Evolutionary conservation across 2,888 invertebrate species (phyloP).

Genomic region (Peribatodes rhomboidaria): DNA sequence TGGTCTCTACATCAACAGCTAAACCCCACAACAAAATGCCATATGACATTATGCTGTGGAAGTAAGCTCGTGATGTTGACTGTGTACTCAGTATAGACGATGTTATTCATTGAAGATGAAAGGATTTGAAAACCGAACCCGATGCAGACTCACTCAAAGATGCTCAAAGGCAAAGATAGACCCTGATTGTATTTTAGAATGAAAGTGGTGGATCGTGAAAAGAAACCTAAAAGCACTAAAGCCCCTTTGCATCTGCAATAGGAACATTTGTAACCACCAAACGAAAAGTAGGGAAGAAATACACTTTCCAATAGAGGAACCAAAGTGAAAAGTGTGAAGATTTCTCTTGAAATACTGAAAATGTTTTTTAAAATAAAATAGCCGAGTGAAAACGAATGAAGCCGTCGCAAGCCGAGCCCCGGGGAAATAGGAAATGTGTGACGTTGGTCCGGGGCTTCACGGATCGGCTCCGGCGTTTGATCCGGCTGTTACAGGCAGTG

Average conservation of each 20-base stretch:
- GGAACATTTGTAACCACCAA: background rate
- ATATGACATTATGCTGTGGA: background rate
- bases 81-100: background rate
- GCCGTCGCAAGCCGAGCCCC: constrained; percentile 6
- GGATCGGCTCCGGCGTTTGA: background rate
- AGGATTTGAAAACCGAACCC: constrained; percentile 3
- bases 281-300: background rate
- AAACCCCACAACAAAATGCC: too few relatives aligned
- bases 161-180: constrained; percentile 4
- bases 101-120: background rate
- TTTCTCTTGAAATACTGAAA: constrained; percentile 3
- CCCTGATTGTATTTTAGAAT: background rate
- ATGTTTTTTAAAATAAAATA: constrained; percentile 5
- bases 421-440: constrained; percentile 21
- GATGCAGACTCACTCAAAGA: constrained; percentile 16
- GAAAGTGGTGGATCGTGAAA: background rate
- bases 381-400: constrained; percentile 6
- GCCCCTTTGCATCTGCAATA: background rate
- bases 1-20: too few relatives aligned
- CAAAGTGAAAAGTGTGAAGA: constrained; percentile 1
- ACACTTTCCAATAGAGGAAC: background rate
- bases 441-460: background rate
- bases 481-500: constrained; percentile 6
- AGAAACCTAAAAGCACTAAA: too few relatives aligned
- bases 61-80: background rate